Evolutionary conservation across 2,113 vertebrate genomes (phyloP), one percentile per base, ranked within the genome.

Genomic region (Antigone vipio): DNA sequence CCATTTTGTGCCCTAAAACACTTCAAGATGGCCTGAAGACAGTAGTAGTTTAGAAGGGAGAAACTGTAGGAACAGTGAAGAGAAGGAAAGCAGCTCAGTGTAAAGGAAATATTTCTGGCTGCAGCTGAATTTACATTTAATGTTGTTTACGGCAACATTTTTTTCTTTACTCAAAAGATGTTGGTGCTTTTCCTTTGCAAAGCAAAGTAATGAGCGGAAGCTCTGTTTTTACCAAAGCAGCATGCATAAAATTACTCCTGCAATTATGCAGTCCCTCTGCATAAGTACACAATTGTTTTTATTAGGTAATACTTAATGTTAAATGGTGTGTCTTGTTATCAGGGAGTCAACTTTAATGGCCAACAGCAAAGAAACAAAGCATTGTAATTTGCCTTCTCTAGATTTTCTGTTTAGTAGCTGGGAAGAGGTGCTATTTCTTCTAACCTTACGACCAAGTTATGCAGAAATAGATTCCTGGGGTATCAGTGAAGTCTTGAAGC

Each of bases 151-250:
- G 80, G 59, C 45, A 60, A 90, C 35, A 3, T 38, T 79, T 64
- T 83, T 44, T 64, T 55, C 53, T 44, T 82, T 44, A 53, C 42
- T 80, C 32, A 38, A 44, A 66, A 75, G 52, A 59, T 53, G 44
- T 35, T 38, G 38, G 45, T 3, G 89, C 30, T 84, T 52, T 62
- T 50, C 71, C 34, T 88, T 83, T 75, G 50, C 68, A 85, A 80
- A 96, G 85, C 75, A 34, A 94, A 68, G 72, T 35, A 45, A 49
- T 32, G 93, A 92, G 55, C 44, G 94, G 83, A 69, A 96, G 53
- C 52, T 85, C 55, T 60, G 22, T 74, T 91, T 95, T 92, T 83
- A 42, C 35, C 76, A 93, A 73, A 84, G 89, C 69, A 64, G 68
- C 64, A 23, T 15, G 72, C 63, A 83, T 68, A 93, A 21, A 60